phyloP scores from a whole-genome alignment of 2,113 vertebrate genomes.

The Psittacara wagleri region DNA sequence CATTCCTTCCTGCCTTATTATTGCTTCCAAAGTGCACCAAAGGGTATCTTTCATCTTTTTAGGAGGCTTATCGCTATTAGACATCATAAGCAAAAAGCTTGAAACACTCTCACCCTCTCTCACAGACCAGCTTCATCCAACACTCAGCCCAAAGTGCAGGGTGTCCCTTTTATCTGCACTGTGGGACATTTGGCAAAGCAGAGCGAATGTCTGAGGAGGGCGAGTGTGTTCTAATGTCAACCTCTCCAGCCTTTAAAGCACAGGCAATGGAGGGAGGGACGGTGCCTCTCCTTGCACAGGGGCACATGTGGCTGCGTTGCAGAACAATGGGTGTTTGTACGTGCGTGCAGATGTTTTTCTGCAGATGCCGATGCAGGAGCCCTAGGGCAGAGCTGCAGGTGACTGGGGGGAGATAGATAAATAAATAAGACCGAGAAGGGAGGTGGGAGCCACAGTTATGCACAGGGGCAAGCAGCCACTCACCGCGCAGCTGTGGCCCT shows the following conservation, averaged over 20 bases:
- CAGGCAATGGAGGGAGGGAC: neutral
- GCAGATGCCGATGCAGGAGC: neutral
- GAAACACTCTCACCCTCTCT: neutral
- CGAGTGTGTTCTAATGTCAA: neutral
- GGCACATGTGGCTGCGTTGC: accelerated
- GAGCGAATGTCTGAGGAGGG: neutral
- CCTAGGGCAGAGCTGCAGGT: neutral
- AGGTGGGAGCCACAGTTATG: neutral
- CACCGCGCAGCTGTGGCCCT: accelerated
- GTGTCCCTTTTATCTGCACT: neutral
- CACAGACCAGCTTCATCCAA: neutral
- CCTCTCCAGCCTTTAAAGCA: neutral
- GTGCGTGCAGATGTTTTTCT: accelerated
- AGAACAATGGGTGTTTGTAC: neutral
- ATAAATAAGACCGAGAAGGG: neutral
- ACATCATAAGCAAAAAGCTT: neutral
- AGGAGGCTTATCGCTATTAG: conserved; percentile 5
- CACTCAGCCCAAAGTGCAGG: neutral
- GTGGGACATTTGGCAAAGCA: neutral
- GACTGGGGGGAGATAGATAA: neutral
- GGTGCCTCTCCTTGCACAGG: neutral
- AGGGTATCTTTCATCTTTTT: conserved; percentile 25
- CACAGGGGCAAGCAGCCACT: neutral
- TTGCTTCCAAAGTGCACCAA: neutral
- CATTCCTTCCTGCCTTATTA: neutral